Conservation (phyloP, 2,113 vertebrate genomes). For the Hypanus sabinus region DNA sequence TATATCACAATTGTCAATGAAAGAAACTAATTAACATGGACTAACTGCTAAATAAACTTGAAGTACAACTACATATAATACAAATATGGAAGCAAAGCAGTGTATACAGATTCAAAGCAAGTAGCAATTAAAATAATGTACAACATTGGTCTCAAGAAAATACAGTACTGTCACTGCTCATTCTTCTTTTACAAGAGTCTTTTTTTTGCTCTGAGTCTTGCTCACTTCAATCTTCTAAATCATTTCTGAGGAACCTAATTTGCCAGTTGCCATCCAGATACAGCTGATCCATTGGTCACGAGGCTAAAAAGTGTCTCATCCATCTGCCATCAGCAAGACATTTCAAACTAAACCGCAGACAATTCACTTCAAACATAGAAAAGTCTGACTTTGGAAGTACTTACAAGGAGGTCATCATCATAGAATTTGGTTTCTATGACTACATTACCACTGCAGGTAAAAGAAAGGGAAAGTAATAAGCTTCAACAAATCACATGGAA, state of each 20-base stretch:
- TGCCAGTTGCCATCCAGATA: slow-evolving; percentile 43
- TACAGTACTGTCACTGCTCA: slow-evolving; percentile 43
- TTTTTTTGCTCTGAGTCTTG: slow-evolving; percentile 42
- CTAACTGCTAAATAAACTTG: slow-evolving; percentile 40
- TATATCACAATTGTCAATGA: slow-evolving; percentile 36
- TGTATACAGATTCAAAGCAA: slow-evolving; percentile 42
- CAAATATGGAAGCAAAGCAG: slow-evolving; percentile 41
- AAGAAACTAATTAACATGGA: slow-evolving; percentile 26
- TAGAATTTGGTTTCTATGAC: slow-evolving; percentile 99
- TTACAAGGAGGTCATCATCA: slow-evolving; percentile 93
- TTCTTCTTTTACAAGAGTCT: slow-evolving; percentile 46
- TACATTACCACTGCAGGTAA: slow-evolving; percentile 79
- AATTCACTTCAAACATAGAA: slow-evolving; percentile 82
- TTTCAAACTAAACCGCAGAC: neutral
- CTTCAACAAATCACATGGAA: neutral
- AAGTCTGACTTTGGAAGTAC: slow-evolving; percentile 94
- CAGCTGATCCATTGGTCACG: slow-evolving; percentile 52
- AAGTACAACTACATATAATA: slow-evolving; percentile 41
- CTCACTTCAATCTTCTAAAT: slow-evolving; percentile 40
- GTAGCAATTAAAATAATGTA: slow-evolving; percentile 48
- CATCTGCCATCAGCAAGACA: slow-evolving; percentile 26
- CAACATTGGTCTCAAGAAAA: slow-evolving; percentile 45
- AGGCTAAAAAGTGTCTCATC: slow-evolving; percentile 2
- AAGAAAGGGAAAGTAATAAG: slow-evolving; percentile 38
- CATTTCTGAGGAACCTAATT: slow-evolving; percentile 38